Percentiles rank a stretch among this genome's conserved stretches.
Conservation (phyloP, 92 coral and sea anemone genomes). For the Ricordea florida region DNA sequence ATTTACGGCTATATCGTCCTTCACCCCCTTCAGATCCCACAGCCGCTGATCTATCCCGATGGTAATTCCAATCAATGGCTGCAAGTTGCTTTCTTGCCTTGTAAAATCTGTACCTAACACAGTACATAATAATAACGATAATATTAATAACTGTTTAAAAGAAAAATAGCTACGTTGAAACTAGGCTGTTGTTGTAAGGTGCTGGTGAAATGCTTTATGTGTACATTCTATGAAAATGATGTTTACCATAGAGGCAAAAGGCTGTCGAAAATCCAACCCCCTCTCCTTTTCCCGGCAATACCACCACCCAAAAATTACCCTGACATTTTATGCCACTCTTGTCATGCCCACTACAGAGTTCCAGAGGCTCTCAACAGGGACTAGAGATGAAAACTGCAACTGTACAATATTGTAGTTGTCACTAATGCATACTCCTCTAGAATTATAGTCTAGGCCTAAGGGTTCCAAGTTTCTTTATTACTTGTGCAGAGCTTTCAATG, state of each 20-base stretch:
- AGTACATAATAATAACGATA: too few species aligned
- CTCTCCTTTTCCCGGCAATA: neutral
- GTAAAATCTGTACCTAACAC: too few species aligned
- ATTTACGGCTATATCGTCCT: too few species aligned
- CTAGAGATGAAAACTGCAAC: neutral
- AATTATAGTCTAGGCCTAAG: neutral
- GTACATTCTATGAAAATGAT: neutral
- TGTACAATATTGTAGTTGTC: neutral
- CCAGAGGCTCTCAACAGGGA: neutral
- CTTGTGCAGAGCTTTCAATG: neutral
- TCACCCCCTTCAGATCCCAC: too few species aligned
- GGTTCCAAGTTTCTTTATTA: neutral
- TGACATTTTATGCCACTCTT: neutral
- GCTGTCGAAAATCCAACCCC: neutral
- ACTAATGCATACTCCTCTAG: neutral
- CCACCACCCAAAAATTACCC: neutral
- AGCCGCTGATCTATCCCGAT: too few species aligned
- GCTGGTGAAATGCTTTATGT: too few species aligned
- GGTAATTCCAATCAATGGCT: too few species aligned
- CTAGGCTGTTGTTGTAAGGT: too few species aligned
- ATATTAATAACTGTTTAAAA: too few species aligned
- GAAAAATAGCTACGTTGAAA: too few species aligned
- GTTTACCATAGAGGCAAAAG: neutral
- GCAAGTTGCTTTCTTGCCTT: neutral
- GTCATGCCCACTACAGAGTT: neutral